These are phyloP conservation scores for Lordiphosa fenestrarum DNA, from an alignment of 2,888 invertebrate species.

Conservation along the genomic window DNA sequence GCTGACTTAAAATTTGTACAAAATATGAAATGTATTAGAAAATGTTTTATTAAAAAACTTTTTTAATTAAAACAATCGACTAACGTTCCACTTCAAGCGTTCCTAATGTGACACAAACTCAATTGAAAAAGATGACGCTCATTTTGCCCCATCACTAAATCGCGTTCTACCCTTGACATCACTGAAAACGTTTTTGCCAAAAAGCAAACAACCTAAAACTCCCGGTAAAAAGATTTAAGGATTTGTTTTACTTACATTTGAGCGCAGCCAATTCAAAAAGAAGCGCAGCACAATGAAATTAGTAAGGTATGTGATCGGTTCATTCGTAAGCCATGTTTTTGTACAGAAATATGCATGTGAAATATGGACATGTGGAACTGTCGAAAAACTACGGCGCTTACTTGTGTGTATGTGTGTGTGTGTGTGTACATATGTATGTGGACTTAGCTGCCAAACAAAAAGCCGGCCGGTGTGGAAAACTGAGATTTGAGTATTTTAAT, in stretches of 20 bases:
- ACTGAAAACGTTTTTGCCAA: constrained; percentile 8
- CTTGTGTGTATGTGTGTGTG: not conserved
- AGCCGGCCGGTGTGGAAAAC: too few relatives aligned
- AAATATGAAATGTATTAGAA: too few relatives aligned
- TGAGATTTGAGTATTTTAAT: not conserved
- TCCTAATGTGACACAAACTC: not conserved
- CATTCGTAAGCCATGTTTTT: not conserved
- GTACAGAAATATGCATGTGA: not conserved
- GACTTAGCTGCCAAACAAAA: not conserved
- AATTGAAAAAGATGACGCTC: not conserved
- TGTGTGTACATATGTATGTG: constrained; percentile 4
- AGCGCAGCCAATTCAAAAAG: constrained; percentile 1
- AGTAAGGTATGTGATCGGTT: constrained; percentile 51
- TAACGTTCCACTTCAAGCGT: not conserved
- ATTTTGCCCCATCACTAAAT: not conserved
- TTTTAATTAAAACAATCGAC: too few relatives aligned
- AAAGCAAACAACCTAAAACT: constrained; percentile 4
- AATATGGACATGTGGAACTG: not conserved
- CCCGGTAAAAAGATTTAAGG: not conserved
- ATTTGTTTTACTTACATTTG: not conserved
- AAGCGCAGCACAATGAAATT: constrained; percentile 50
- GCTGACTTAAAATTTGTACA: too few relatives aligned
- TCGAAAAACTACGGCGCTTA: too few relatives aligned
- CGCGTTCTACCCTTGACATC: not conserved
- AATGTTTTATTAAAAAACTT: too few relatives aligned